A percentile compares a stretch with the other conserved stretches of the same genome.
Evolutionary conservation across 1,140 invertebrate genomes (phyloP).

Genomic region (Diabrotica virgifera): DNA sequence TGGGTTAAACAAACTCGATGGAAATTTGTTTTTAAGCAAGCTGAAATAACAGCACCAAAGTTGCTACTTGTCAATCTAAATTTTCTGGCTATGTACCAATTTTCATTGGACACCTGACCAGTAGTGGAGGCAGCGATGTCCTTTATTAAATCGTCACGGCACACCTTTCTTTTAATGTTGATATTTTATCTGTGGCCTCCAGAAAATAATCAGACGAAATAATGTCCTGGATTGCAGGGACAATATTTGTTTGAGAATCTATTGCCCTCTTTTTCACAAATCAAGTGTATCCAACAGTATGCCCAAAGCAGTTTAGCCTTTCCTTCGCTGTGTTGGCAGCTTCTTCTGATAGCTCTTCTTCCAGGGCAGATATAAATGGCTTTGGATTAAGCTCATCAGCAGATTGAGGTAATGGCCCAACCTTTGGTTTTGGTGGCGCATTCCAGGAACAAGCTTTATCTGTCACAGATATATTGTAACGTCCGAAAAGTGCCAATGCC

Average conservation of each 20-base stretch:
- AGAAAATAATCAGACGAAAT: conserved; percentile 17
- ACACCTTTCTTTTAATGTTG: conserved; percentile 19
- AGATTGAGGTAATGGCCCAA: conserved; percentile 4
- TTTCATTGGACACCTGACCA: conserved; percentile 23
- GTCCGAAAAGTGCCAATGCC: conserved; percentile 11
- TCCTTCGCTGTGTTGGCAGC: conserved; percentile 4
- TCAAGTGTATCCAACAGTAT: conserved; percentile 27
- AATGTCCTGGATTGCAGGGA: conserved; percentile 8
- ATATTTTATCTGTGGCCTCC: conserved; percentile 4
- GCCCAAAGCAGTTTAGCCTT: conserved; percentile 16
- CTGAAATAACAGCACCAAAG: conserved; percentile 16
- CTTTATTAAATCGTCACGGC: conserved; percentile 17
- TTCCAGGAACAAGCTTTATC: conserved; percentile 17
- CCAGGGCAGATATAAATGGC: conserved; percentile 19
- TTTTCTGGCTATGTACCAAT: conserved; percentile 25
- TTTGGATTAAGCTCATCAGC: conserved; percentile 24
- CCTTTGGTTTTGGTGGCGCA: conserved; percentile 17
- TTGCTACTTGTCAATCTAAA: conserved; percentile 25
- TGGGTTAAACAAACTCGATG: too few species aligned
- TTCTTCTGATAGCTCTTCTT: conserved; percentile 17
- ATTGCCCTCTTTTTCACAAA: conserved; percentile 9
- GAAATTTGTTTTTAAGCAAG: too few species aligned
- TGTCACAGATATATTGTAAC: conserved; percentile 15
- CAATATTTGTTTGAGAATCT: conserved; percentile 6
- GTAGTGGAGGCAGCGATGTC: conserved; percentile 15